Evolutionary conservation across 2,113 vertebrate genomes (phyloP).

Genomic region (Himantopus leucocephalus): DNA sequence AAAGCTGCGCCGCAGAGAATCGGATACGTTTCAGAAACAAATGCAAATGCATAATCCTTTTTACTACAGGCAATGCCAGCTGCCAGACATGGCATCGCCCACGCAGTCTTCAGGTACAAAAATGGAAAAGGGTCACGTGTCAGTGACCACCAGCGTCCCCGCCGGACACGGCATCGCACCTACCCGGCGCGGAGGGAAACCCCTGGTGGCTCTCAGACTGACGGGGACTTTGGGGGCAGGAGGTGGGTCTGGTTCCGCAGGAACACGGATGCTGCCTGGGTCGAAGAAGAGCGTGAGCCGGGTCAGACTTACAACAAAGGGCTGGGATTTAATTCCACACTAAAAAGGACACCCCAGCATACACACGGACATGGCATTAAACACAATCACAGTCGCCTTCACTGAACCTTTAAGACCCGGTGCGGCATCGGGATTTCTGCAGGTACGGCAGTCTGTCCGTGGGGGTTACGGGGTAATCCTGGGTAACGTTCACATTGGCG

Average conservation of each 20-base stretch:
- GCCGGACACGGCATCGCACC: fast-evolving
- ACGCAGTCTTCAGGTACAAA: fast-evolving
- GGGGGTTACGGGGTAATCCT: neutral
- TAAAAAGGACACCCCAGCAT: no score
- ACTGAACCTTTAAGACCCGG: neutral
- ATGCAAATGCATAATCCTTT: neutral
- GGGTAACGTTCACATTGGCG: fast-evolving
- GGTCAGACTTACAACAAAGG: neutral
- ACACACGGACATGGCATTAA: fast-evolving
- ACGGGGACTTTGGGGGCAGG: neutral
- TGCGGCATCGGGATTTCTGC: fast-evolving
- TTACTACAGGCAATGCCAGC: neutral
- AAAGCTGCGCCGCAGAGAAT: neutral
- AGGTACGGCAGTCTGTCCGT: fast-evolving
- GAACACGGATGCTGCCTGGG: fast-evolving
- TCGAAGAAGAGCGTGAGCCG: neutral
- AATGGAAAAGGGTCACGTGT: fast-evolving
- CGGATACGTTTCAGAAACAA: neutral
- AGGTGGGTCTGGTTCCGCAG: neutral
- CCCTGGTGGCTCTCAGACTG: neutral
- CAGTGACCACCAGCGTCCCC: neutral
- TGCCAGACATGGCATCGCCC: neutral
- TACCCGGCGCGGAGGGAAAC: fast-evolving
- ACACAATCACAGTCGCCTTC: fast-evolving
- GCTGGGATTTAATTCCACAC: neutral